phyloP scores from a whole-genome alignment of 1,140 invertebrate genomes.

The Cherax destructor region DNA sequence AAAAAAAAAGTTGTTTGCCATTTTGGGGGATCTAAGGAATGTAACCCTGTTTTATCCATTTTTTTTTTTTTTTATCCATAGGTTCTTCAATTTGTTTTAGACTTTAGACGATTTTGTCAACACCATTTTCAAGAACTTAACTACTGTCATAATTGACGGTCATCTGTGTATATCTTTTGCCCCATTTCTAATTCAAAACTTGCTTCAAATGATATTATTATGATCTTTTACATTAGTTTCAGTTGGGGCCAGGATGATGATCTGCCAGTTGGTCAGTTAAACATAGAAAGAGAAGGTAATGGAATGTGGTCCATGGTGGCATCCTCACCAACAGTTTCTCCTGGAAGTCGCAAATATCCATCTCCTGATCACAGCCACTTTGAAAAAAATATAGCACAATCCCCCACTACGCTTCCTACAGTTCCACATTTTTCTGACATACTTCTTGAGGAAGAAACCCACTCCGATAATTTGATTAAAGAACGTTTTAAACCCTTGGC shows the following conservation, averaged over 20 bases:
- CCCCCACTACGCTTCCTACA: neutral
- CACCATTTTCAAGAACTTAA: no score
- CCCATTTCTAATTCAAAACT: no score
- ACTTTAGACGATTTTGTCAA: no score
- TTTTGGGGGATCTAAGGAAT: no score
- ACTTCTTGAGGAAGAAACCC: slow-evolving; percentile 35
- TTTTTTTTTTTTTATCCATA: no score
- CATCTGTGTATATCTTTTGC: no score
- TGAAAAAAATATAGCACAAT: neutral
- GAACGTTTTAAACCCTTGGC: slow-evolving; percentile 35
- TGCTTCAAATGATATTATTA: no score
- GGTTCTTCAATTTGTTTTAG: no score
- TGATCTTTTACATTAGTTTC: neutral
- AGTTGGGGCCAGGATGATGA: neutral
- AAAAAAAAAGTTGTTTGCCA: no score
- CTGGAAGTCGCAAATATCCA: neutral
- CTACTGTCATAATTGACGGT: no score
- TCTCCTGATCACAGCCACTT: neutral
- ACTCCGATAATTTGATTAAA: slow-evolving; percentile 25
- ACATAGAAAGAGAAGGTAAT: neutral
- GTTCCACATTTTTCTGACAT: slow-evolving; percentile 31
- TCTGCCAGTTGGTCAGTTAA: neutral
- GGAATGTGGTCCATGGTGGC: slow-evolving; percentile 16
- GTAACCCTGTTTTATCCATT: no score
- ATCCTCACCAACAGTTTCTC: slow-evolving; percentile 18